Evolutionary conservation across 1,140 invertebrate species (phyloP).

Genomic region (Octopus sinensis): DNA sequence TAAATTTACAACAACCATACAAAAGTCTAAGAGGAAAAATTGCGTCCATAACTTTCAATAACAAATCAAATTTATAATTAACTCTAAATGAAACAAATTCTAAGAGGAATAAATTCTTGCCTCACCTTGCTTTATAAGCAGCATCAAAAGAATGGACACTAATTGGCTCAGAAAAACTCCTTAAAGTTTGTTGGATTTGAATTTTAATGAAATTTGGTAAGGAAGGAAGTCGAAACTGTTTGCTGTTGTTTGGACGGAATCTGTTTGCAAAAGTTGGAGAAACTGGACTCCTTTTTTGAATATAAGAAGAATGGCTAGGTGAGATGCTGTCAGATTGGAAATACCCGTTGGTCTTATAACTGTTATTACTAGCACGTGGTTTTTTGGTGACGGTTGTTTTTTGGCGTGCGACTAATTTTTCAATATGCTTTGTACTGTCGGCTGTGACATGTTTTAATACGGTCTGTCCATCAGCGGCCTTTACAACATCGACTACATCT

Average conservation of each 20-base stretch:
- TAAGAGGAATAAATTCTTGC: not conserved
- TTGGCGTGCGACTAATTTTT: not conserved
- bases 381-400: not conserved
- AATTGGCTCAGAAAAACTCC: not conserved
- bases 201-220: not conserved
- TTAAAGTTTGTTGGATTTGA: not conserved
- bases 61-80: not conserved
- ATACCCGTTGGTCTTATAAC: not conserved
- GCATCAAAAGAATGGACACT: not conserved
- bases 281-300: not conserved
- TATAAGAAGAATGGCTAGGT: not conserved
- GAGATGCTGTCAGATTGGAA: not conserved
- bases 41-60: constrained; percentile 6
- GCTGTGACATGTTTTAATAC: not conserved
- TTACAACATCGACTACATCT: not conserved
- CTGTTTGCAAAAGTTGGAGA: not conserved
- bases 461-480: not conserved
- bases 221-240: not conserved
- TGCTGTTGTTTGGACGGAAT: not conserved
- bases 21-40: not conserved
- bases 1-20: too few relatives aligned
- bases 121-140: not conserved
- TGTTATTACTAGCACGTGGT: not conserved
- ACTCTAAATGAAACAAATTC: constrained; percentile 3
- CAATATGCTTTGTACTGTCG: not conserved